Percentiles rank a stretch among this genome's conserved stretches.
Evolutionary conservation across 2,888 invertebrate genomes (phyloP).

Genomic region (Amitus sp.): DNA sequence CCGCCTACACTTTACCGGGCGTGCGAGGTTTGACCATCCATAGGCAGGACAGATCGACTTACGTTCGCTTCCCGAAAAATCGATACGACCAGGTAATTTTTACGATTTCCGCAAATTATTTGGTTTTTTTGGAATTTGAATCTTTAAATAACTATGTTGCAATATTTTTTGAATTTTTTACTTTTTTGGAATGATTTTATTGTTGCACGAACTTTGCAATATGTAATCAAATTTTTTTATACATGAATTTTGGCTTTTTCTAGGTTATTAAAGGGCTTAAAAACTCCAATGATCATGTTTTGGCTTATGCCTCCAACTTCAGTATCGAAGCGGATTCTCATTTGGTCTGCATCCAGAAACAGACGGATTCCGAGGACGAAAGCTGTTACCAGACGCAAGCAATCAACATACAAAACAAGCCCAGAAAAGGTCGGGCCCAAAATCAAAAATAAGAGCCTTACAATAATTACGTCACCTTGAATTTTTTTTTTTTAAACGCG

Average conservation of each 20-base stretch:
- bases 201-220: too few species aligned
- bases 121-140: neutral
- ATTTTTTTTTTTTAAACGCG: too few species aligned
- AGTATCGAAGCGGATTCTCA: conserved; percentile 85
- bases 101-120: neutral
- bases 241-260: conserved; percentile 44
- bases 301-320: conserved; percentile 85
- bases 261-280: conserved; percentile 77
- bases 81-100: conserved; percentile 72
- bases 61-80: conserved; percentile 80
- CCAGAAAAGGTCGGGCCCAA: conserved; percentile 75
- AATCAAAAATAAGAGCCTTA: too few species aligned
- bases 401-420: conserved; percentile 85
- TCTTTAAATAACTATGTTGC: too few species aligned
- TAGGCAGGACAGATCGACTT: conserved; percentile 83
- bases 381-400: conserved; percentile 87
- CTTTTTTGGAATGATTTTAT: too few species aligned
- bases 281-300: conserved; percentile 84
- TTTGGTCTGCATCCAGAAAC: conserved; percentile 84
- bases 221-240: too few species aligned
- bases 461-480: too few species aligned
- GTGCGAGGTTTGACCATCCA: conserved; percentile 83
- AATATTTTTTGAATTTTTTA: too few species aligned
- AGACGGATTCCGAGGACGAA: conserved; percentile 71
- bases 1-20: conserved; percentile 80